phyloP scores from a whole-genome alignment of 2,888 invertebrate species.

The Patella pellucida region DNA sequence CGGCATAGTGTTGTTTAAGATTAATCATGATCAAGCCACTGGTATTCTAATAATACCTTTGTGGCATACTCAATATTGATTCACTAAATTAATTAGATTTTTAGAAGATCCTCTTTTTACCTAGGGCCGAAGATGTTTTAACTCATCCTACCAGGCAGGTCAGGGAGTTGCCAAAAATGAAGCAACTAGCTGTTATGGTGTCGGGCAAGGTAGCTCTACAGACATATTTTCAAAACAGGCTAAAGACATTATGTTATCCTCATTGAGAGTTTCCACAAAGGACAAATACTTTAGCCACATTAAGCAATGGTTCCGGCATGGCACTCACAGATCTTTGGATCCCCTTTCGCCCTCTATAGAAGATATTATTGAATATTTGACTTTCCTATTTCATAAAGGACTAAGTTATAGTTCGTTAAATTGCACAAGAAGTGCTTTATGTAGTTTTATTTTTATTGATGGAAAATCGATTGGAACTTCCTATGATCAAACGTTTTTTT shows the following conservation, averaged over 20 bases:
- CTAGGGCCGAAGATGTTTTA: neutral
- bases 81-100: constrained; percentile 17
- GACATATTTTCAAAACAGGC: constrained; percentile 21
- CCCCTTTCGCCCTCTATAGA: constrained; percentile 23
- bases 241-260: constrained; percentile 15
- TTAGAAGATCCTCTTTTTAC: constrained; percentile 18
- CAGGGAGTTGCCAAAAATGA: neutral
- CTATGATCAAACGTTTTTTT: neutral
- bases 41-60: constrained; percentile 24
- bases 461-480: constrained; percentile 13
- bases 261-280: constrained; percentile 23
- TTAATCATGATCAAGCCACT: constrained; percentile 17
- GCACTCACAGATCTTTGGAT: constrained; percentile 21
- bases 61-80: constrained; percentile 32
- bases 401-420: constrained; percentile 28
- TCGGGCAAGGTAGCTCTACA: constrained; percentile 15
- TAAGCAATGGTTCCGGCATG: constrained; percentile 26
- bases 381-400: constrained; percentile 26
- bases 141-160: neutral
- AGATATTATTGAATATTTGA: constrained; percentile 27
- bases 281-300: constrained; percentile 25
- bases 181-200: constrained; percentile 1
- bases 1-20: constrained; percentile 22
- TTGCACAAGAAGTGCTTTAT: constrained; percentile 23
- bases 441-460: constrained; percentile 14